Percentiles rank a stretch among this genome's conserved stretches.
These are phyloP conservation scores for Alauda arvensis DNA, from an alignment of 2,797 vertebrate species.

Conservation along the genomic window DNA sequence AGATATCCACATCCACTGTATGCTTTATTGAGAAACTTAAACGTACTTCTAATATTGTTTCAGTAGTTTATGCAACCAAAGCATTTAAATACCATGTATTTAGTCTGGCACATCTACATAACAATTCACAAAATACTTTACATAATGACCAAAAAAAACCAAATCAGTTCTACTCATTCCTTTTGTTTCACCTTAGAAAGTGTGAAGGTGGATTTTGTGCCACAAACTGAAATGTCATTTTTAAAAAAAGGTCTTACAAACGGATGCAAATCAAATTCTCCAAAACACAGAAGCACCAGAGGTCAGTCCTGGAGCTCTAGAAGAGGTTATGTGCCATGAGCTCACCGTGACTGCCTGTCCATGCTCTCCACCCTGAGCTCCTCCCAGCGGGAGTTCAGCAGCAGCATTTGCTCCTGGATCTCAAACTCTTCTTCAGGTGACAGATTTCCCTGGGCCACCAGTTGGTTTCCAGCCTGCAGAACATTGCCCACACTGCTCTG, in stretches of 20 bases:
- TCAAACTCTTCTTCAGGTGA: conserved; percentile 93
- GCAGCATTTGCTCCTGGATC: conserved; percentile 94
- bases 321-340: background rate
- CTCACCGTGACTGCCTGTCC: conserved; percentile 93
- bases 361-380: conserved; percentile 90
- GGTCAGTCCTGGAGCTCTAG: background rate
- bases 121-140: background rate
- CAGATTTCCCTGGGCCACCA: conserved; percentile 90
- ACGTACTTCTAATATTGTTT: background rate
- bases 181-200: background rate
- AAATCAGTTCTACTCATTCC: background rate
- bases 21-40: background rate
- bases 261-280: background rate
- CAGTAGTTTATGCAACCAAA: background rate
- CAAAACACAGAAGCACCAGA: background rate
- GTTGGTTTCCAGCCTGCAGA: conserved; percentile 92
- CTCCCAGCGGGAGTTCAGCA: conserved; percentile 96
- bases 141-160: background rate
- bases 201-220: background rate
- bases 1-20: background rate
- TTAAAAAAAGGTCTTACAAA: background rate
- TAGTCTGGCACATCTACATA: background rate
- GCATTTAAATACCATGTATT: background rate
- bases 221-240: background rate
- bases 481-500: conserved; percentile 97